These are phyloP conservation scores for Protosalanx chinensis DNA, from an alignment of 2,797 vertebrate species.

Conservation along the genomic window DNA sequence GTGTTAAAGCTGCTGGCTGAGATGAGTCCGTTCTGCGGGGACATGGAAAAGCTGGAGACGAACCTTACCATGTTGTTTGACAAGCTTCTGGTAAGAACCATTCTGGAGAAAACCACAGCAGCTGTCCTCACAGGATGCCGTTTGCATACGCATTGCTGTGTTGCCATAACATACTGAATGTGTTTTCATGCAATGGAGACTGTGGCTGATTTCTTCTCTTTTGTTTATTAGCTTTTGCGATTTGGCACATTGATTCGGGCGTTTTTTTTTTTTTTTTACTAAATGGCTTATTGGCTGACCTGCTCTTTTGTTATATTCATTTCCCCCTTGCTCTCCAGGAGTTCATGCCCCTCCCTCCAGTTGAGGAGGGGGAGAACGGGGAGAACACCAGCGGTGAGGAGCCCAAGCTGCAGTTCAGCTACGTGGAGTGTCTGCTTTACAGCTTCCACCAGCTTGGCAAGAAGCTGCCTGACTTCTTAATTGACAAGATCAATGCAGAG, in stretches of 20 bases:
- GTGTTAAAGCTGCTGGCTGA: constrained; percentile 96
- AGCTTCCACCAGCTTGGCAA: constrained; percentile 95
- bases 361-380: constrained; percentile 93
- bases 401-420: constrained; percentile 96
- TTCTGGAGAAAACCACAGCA: background rate
- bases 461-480: constrained; percentile 94
- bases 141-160: background rate
- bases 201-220: background rate
- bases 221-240: too few species aligned
- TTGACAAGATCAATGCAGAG: constrained; percentile 92
- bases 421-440: constrained; percentile 94
- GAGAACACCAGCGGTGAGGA: constrained; percentile 88
- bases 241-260: background rate
- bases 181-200: too few species aligned
- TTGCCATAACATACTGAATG: background rate
- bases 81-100: constrained; percentile 88
- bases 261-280: background rate
- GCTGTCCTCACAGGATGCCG: background rate
- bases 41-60: constrained; percentile 97
- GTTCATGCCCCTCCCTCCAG: constrained; percentile 94
- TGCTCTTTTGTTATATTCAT: too few species aligned
- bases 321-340: constrained; percentile 72
- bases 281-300: background rate
- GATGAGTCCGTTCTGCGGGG: constrained; percentile 97
- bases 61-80: constrained; percentile 95